Evolutionary conservation across 2,797 vertebrate species (phyloP).

Genomic region (Hippocampus kuda): DNA sequence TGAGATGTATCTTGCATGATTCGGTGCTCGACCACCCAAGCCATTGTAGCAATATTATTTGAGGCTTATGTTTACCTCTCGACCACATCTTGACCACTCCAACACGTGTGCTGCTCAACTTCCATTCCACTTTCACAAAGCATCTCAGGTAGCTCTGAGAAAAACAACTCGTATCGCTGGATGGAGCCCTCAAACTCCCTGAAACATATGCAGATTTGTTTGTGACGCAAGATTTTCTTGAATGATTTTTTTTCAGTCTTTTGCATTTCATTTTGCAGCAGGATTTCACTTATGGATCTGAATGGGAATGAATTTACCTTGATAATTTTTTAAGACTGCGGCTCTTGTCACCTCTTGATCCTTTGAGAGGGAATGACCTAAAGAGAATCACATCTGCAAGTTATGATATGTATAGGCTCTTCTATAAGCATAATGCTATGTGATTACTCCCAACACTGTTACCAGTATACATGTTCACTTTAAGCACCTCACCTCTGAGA

Average conservation of each 20-base stretch:
- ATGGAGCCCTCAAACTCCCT: conserved; percentile 82
- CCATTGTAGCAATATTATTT: no score
- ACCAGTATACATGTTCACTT: not conserved
- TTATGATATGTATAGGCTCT: not conserved
- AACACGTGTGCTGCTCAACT: conserved; percentile 80
- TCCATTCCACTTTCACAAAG: conserved; percentile 80
- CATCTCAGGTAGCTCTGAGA: conserved; percentile 74
- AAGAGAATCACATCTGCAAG: conserved; percentile 11
- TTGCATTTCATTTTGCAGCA: not conserved
- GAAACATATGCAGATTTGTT: conserved; percentile 19
- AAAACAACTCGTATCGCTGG: conserved; percentile 76
- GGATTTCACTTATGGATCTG: not conserved
- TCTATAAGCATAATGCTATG: not conserved
- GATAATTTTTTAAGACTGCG: conserved; percentile 84
- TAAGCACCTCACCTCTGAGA: conserved; percentile 63
- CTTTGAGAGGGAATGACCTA: conserved; percentile 82
- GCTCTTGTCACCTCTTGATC: conserved; percentile 78
- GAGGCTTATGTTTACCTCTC: conserved; percentile 65
- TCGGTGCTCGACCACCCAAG: no score
- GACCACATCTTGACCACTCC: conserved; percentile 80
- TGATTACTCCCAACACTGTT: not conserved
- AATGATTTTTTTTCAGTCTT: not conserved
- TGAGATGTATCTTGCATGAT: no score
- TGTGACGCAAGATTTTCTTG: not conserved
- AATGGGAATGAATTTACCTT: conserved; percentile 57